phyloP scores from a whole-genome alignment of 2,797 vertebrate species.

The Anniella stebbinsi region DNA sequence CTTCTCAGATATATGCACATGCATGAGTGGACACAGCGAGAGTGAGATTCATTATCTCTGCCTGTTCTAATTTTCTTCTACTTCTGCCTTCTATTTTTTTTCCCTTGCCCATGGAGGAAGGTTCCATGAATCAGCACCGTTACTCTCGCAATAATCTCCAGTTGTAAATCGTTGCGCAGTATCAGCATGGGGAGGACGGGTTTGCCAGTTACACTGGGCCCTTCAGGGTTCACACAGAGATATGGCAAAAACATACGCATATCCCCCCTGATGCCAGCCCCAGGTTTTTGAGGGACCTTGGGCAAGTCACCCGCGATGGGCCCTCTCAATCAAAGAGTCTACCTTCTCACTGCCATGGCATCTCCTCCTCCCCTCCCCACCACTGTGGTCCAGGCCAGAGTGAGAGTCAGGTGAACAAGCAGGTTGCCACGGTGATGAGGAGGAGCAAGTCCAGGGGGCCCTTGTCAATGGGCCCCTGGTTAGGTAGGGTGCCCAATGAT shows the following conservation, averaged over 20 bases:
- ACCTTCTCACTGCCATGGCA: too few species aligned
- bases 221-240: not conserved
- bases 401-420: too few species aligned
- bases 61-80: conserved; percentile 12
- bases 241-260: not conserved
- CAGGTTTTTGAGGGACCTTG: too few species aligned
- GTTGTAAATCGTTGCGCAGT: not conserved
- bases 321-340: too few species aligned
- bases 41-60: conserved; percentile 31
- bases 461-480: too few species aligned
- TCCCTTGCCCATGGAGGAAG: not conserved
- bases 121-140: not conserved
- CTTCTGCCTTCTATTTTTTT: not conserved
- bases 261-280: too few species aligned
- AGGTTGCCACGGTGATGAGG: too few species aligned
- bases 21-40: conserved; percentile 21
- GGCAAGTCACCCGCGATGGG: too few species aligned
- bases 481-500: too few species aligned
- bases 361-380: too few species aligned
- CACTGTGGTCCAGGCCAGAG: too few species aligned
- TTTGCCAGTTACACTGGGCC: not conserved
- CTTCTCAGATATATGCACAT: conserved; percentile 16
- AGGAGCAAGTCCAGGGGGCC: too few species aligned
- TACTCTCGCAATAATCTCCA: not conserved
- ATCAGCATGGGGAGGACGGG: not conserved